Conservation (phyloP, 1,140 invertebrate species). For the Dinoponera quadriceps region DNA sequence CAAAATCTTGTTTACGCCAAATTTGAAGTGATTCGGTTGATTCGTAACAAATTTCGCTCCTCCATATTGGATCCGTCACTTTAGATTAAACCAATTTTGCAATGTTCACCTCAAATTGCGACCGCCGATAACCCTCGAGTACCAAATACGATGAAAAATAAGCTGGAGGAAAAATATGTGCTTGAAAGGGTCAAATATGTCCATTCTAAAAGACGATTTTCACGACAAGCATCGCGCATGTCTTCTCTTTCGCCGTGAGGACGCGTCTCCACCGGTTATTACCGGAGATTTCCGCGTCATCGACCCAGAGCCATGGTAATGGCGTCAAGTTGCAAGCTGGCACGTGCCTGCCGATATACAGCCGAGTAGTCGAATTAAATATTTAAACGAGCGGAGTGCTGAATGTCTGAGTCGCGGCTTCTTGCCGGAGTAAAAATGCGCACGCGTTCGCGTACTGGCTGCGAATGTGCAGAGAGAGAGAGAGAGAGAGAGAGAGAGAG, state of each 20-base stretch:
- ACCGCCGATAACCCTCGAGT: no score
- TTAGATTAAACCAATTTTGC: no score
- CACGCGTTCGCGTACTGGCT: background rate
- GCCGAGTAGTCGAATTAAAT: conserved; percentile 64
- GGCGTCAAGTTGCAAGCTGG: conserved; percentile 40
- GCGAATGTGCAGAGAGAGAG: conserved; percentile 1
- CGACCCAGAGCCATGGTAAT: background rate
- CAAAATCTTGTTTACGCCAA: no score
- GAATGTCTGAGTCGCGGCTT: conserved; percentile 64
- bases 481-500: no score
- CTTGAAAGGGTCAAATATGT: no score
- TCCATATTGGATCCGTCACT: no score
- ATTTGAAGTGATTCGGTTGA: no score
- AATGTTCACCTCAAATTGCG: no score
- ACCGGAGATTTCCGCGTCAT: background rate
- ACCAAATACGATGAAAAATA: no score
- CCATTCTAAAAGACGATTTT: background rate
- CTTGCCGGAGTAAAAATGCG: conserved; percentile 47
- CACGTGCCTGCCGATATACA: conserved; percentile 8
- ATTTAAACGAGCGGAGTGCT: conserved; percentile 58
- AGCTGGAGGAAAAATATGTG: no score
- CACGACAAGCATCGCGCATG: background rate
- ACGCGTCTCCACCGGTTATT: background rate
- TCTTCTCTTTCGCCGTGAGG: background rate
- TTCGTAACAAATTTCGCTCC: no score